Base-by-base conservation (phyloP, 2,113 vertebrate genomes). In the Hepsetus odoe region DNA sequence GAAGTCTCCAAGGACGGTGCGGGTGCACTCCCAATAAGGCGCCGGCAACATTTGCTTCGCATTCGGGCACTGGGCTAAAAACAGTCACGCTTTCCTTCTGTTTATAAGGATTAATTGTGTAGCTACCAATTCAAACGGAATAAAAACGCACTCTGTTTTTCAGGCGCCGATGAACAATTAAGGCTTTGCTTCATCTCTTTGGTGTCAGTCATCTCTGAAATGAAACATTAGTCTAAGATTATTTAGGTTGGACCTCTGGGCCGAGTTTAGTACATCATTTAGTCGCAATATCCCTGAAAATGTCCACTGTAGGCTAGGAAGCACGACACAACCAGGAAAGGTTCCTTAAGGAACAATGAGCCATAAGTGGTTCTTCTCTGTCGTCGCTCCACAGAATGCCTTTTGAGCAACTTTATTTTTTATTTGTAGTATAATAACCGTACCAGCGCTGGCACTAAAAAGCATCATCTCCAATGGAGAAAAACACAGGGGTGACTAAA, bases 401-500 rank as follows among this genome's bases (percentile, higher is more conserved):
- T 3, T 51, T 51, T 18, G 20, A 20, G 18, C 49, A 88, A 16
- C 20, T 51, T 51, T n/a, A 12, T n/a, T n/a, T 51, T 51, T 51
- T 88, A 85, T 82, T 85, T 84, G 83, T 83, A 88, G 85, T 88
- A 83, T 84, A 82, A 83, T 86, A 40, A 8, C 26, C 32, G 20
- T 65, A 12, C 20, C 28, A 26, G 9, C 82, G 86, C 86, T 85
- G 83, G 80, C 42, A 49, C 83, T 88, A 89, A 88, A 86, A 89
- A 72, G 87, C 88, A 85, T 81, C 77, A 88, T 92, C 90, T 89
- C 89, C 86, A 92, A 91, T 86, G 90, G 90, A 81, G 72, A 85
- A 62, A 55, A 92, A 85, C 90, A 90, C 79, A 69, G 20, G 86
- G 93, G 90, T 93, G 92, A 91, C 93, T 95, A 93, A 94, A 93